Percentiles rank a stretch among this genome's conserved stretches.
Evolutionary conservation across 2,888 invertebrate species (phyloP).

Genomic region (Nemoura dubitans): DNA sequence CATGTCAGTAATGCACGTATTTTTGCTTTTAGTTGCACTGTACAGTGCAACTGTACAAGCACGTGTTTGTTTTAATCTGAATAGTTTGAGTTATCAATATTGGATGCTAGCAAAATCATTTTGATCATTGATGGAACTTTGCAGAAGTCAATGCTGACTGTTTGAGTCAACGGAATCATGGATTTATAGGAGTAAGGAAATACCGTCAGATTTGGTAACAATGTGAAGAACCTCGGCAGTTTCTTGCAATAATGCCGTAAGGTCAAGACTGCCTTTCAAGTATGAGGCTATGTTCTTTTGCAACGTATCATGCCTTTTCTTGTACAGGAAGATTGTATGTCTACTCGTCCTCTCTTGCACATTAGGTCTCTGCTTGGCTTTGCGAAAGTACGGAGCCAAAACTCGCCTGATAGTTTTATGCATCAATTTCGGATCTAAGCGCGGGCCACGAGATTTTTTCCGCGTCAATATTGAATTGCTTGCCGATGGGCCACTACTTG

Average conservation of each 20-base stretch:
- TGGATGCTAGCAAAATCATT: no score
- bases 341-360: not conserved
- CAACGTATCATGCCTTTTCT: constrained; percentile 57
- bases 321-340: constrained; percentile 53
- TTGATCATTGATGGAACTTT: no score
- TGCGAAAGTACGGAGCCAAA: constrained; percentile 31
- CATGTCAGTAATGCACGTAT: not conserved
- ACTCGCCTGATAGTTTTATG: constrained; percentile 31
- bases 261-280: constrained; percentile 66
- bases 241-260: constrained; percentile 66
- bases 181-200: no score
- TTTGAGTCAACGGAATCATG: not conserved
- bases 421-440: not conserved
- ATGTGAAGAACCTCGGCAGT: constrained; percentile 59
- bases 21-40: no score
- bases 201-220: constrained; percentile 41
- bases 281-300: constrained; percentile 60
- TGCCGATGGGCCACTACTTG: not conserved
- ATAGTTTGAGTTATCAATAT: no score
- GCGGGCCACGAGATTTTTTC: not conserved
- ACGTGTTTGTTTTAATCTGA: no score
- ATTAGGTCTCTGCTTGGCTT: not conserved
- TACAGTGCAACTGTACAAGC: no score
- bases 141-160: no score
- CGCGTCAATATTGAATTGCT: not conserved